Evolutionary conservation across 1,140 invertebrate species (phyloP), one percentile per base, ranked within the genome.

Genomic region (Pseudachorutes palmiensis): DNA sequence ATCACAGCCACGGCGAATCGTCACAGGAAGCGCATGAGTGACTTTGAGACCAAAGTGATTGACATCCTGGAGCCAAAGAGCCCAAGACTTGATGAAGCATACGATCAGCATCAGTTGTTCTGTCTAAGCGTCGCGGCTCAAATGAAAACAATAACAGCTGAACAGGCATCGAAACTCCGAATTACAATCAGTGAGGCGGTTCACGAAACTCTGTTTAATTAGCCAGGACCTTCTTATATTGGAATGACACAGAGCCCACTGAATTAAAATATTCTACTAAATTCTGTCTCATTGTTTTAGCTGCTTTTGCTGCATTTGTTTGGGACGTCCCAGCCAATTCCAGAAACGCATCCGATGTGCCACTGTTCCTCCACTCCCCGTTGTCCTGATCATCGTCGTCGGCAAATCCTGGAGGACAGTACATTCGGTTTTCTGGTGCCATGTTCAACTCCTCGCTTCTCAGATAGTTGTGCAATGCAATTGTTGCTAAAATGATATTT

Each of bases 401-500:
- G 3, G 3, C 51, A 9, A 5, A 14, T 12, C 26, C 51, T 9
- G 51, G 14, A n/a, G 51, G 14, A 24, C 14, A n/a, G 51, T 14
- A 57, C 3, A 5, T 14, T 26, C 14, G 12, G 12, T 57, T 5
- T 14, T 57, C 26, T 24, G 36, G 36, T 45, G 19, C 19, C 36
- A 45, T 45, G 9, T 45, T 9, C 36, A 12, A 9, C 36, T 45
- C 36, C 36, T 57, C 26, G 5, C 12, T 57, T 24, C 9, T 57
- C 24, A 57, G 24, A 36, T 9, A 65, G 58, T 65, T 65, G 31
- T 65, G 64, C 19, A 65, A 32, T 14, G 32, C 29, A 57, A 30
- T 14, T 26, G 36, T 28, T 28, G 64, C 32, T 5, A 29, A 2
- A 1, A 59, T 36, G 45, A 65, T 31, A 14, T 58, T 57, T 33